These are phyloP conservation scores for Ferrisia virgata DNA, from an alignment of 2,888 invertebrate species.

Conservation along the genomic window DNA sequence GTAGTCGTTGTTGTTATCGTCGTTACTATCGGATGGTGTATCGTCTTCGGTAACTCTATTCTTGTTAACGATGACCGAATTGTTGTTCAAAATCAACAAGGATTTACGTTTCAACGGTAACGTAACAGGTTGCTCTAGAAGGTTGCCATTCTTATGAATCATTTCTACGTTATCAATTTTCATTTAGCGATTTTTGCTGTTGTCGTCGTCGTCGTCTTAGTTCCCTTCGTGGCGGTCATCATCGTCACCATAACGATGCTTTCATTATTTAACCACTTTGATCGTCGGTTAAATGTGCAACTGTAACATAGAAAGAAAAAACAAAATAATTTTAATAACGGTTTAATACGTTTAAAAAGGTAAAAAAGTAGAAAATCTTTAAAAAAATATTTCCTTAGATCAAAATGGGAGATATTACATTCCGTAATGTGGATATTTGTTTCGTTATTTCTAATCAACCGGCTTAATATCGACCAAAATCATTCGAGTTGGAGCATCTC, in stretches of 20 bases:
- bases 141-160: slow-evolving; percentile 42
- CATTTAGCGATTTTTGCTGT: slow-evolving; percentile 2
- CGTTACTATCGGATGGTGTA: not conserved
- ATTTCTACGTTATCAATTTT: slow-evolving; percentile 38
- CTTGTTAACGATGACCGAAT: slow-evolving; percentile 39
- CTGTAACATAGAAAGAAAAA: not conserved
- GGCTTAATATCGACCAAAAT: too few species aligned
- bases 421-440: too few species aligned
- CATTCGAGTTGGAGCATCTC: too few species aligned
- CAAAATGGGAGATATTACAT: too few species aligned
- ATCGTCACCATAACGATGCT: not conserved
- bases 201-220: not conserved
- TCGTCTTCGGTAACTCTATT: slow-evolving; percentile 31
- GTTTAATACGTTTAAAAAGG: too few species aligned
- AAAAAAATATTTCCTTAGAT: too few species aligned
- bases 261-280: not conserved
- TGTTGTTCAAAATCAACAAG: slow-evolving; percentile 22
- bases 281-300: not conserved
- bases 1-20: slow-evolving; percentile 30
- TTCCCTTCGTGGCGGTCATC: not conserved
- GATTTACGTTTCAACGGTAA: slow-evolving; percentile 30
- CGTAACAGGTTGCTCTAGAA: not conserved
- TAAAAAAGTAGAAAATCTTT: too few species aligned
- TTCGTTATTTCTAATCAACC: too few species aligned
- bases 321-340: not conserved